These are phyloP conservation scores for Pseudomyrmex cubaensis DNA, from an alignment of 1,140 invertebrate species.

Conservation along the genomic window DNA sequence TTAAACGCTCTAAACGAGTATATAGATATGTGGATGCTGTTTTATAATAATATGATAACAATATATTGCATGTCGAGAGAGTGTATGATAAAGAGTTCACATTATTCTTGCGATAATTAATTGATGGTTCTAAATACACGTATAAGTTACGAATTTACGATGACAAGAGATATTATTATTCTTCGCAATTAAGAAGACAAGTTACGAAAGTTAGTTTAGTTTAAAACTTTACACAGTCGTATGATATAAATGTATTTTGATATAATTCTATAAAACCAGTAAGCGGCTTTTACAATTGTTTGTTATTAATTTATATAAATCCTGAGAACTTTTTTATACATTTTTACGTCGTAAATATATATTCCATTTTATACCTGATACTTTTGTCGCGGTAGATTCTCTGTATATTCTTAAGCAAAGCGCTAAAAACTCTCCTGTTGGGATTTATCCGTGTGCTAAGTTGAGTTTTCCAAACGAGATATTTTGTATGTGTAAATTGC, in stretches of 20 bases:
- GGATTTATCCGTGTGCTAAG: conserved; percentile 54
- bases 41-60: conserved; percentile 68
- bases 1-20: conserved; percentile 73
- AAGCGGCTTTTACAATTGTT: conserved; percentile 55
- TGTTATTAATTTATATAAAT: conserved; percentile 71
- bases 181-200: conserved; percentile 21
- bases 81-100: conserved; percentile 66
- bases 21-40: conserved; percentile 61
- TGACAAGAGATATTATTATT: conserved; percentile 49
- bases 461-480: conserved; percentile 73
- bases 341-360: conserved; percentile 50
- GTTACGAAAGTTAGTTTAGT: conserved; percentile 40
- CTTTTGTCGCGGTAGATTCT: conserved; percentile 9
- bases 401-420: conserved; percentile 48
- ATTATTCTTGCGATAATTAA: conserved; percentile 63
- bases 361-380: conserved; percentile 43
- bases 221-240: conserved; percentile 28
- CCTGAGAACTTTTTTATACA: conserved; percentile 65
- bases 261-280: conserved; percentile 61
- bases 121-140: conserved; percentile 56
- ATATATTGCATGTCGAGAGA: conserved; percentile 68
- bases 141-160: conserved; percentile 65
- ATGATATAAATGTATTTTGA: conserved; percentile 55
- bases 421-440: conserved; percentile 41
- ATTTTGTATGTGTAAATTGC: conserved; percentile 64